phyloP scores from a whole-genome alignment of 1,140 invertebrate species.

The Trichonephila clavata region DNA sequence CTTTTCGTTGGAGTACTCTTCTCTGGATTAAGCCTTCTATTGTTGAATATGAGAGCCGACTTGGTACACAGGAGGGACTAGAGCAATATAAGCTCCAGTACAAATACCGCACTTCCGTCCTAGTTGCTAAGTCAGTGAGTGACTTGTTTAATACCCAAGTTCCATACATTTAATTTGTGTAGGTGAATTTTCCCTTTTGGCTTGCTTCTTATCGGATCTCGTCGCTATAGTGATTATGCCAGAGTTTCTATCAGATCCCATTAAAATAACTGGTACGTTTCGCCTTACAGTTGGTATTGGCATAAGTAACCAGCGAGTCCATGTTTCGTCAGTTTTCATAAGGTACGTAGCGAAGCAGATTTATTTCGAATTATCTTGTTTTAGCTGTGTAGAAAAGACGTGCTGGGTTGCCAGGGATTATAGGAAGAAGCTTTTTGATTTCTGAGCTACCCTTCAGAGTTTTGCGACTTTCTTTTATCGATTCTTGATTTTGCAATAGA shows the following conservation, averaged over 20 bases:
- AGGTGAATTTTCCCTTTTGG: slow-evolving; percentile 36
- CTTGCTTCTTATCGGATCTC: slow-evolving; percentile 39
- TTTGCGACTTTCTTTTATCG: background rate
- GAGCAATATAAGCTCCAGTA: slow-evolving; percentile 36
- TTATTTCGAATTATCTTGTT: background rate
- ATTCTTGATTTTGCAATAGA: background rate
- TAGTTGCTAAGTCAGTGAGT: slow-evolving; percentile 38
- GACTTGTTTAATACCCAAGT: slow-evolving; percentile 49
- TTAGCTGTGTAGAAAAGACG: background rate
- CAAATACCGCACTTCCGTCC: slow-evolving; percentile 27
- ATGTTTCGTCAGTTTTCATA: background rate
- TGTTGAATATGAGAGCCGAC: slow-evolving; percentile 44
- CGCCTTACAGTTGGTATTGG: background rate
- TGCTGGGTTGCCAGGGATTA: background rate
- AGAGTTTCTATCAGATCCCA: slow-evolving; percentile 6
- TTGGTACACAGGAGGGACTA: slow-evolving; percentile 18
- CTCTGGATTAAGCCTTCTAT: slow-evolving; percentile 32
- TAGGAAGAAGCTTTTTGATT: background rate
- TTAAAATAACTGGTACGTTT: slow-evolving; percentile 24
- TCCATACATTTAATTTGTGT: slow-evolving; percentile 36
- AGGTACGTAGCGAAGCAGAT: background rate
- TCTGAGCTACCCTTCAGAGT: background rate
- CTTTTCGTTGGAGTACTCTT: slow-evolving; percentile 8
- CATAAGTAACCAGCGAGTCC: background rate
- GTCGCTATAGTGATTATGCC: slow-evolving; percentile 33